A percentile compares a stretch with the other conserved stretches of the same genome.
Conservation (phyloP, 2,113 vertebrate genomes). For the Gadus macrocephalus region DNA sequence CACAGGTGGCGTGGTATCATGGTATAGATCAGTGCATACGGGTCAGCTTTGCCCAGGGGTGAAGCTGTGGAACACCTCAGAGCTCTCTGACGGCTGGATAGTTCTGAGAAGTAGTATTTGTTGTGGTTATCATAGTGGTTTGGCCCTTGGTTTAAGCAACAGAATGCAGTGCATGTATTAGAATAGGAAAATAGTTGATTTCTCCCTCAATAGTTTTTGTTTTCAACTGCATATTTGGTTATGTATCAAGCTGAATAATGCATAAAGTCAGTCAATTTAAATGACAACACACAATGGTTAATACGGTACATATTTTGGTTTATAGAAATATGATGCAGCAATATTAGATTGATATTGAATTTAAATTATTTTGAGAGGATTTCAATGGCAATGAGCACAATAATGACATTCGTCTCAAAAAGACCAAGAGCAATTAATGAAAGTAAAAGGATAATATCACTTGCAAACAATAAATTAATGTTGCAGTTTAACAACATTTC, state of each 20-base stretch:
- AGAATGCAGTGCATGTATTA: constrained; percentile 54
- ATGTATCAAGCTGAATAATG: constrained; percentile 50
- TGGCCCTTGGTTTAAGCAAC: constrained; percentile 51
- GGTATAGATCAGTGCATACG: constrained; percentile 37
- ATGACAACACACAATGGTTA: constrained; percentile 26
- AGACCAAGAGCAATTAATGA: neutral
- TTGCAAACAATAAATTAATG: constrained; percentile 23
- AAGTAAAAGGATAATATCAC: neutral
- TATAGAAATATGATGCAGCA: constrained; percentile 24
- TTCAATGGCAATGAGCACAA: constrained; percentile 17
- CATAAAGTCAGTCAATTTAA: constrained; percentile 39
- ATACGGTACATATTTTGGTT: neutral
- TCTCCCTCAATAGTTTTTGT: constrained; percentile 35
- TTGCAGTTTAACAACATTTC: neutral
- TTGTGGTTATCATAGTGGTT: constrained; percentile 34
- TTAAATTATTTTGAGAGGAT: constrained; percentile 14
- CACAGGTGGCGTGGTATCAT: constrained; percentile 7
- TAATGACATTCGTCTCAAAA: constrained; percentile 21
- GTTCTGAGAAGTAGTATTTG: constrained; percentile 19
- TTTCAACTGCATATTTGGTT: constrained; percentile 48
- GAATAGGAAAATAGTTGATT: constrained; percentile 59
- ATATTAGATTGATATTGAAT: constrained; percentile 7
- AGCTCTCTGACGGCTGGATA: constrained; percentile 17
- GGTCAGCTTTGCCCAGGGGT: constrained; percentile 18
- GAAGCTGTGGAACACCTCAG: constrained; percentile 13